Evolutionary conservation across 2,113 vertebrate genomes (phyloP).

Genomic region (Sinocyclocheilus rhinocerous): DNA sequence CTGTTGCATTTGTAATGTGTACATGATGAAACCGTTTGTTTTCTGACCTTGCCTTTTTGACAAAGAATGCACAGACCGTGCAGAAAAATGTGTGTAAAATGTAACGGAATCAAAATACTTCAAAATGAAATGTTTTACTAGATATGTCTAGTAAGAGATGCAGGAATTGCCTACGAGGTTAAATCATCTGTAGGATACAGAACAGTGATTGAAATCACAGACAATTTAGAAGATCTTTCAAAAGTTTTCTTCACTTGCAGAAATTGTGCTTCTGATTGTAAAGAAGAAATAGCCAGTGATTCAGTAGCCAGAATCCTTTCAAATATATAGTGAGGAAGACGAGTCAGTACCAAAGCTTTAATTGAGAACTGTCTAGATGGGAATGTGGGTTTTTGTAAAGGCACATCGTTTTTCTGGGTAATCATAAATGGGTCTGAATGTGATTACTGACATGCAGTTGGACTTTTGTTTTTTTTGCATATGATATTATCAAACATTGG

Average conservation of each 20-base stretch:
- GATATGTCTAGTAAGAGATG: neutral
- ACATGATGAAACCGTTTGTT: neutral
- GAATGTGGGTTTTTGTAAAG: constrained; percentile 56
- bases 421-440: constrained; percentile 25
- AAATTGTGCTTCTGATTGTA: constrained; percentile 20
- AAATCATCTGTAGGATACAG: neutral
- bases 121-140: neutral
- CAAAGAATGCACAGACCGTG: constrained; percentile 21
- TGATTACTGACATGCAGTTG: constrained; percentile 45
- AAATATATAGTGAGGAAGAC: no score
- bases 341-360: neutral
- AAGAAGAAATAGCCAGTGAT: neutral
- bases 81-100: neutral
- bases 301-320: constrained; percentile 20
- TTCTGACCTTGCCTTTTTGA: constrained; percentile 16
- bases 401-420: constrained; percentile 64
- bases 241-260: constrained; percentile 6
- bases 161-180: neutral
- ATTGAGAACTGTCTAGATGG: neutral
- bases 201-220: constrained; percentile 15
- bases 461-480: neutral
- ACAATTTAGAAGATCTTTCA: neutral
- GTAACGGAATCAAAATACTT: neutral
- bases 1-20: neutral
- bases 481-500: constrained; percentile 37